phyloP scores from a whole-genome alignment of 2,888 invertebrate genomes.

The Pseudococcus jackbeardsleyi region DNA sequence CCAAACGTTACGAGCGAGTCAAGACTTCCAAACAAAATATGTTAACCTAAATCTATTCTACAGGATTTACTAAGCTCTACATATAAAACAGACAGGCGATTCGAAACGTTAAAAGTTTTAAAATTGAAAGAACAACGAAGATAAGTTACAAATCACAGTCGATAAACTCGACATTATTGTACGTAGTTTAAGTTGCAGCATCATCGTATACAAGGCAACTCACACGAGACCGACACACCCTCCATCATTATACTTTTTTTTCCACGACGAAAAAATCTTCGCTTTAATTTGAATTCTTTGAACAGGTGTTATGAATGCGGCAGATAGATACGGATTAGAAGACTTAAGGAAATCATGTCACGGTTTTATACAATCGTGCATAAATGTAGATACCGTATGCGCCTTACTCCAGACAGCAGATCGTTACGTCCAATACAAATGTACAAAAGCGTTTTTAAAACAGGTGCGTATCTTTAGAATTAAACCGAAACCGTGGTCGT shows the following conservation, averaged over 20 bases:
- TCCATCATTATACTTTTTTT: neutral
- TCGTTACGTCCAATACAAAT: slow-evolving; percentile 94
- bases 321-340: slow-evolving; percentile 93
- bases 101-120: too few relatives aligned
- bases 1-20: too few relatives aligned
- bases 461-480: slow-evolving; percentile 75
- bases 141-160: neutral
- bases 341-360: slow-evolving; percentile 90
- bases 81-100: too few relatives aligned
- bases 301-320: slow-evolving; percentile 94
- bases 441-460: slow-evolving; percentile 92
- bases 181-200: neutral
- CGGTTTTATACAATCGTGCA: slow-evolving; percentile 93
- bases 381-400: slow-evolving; percentile 94
- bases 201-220: neutral
- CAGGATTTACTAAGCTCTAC: too few relatives aligned
- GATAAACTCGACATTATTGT: neutral
- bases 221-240: neutral
- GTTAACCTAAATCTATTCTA: too few relatives aligned
- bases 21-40: too few relatives aligned
- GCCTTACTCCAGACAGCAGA: slow-evolving; percentile 92
- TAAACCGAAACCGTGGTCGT: neutral
- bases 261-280: too few relatives aligned
- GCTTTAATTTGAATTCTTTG: neutral
- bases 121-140: too few relatives aligned